phyloP scores from a whole-genome alignment of 2,888 invertebrate species.

The Lithophane ornitopus region DNA sequence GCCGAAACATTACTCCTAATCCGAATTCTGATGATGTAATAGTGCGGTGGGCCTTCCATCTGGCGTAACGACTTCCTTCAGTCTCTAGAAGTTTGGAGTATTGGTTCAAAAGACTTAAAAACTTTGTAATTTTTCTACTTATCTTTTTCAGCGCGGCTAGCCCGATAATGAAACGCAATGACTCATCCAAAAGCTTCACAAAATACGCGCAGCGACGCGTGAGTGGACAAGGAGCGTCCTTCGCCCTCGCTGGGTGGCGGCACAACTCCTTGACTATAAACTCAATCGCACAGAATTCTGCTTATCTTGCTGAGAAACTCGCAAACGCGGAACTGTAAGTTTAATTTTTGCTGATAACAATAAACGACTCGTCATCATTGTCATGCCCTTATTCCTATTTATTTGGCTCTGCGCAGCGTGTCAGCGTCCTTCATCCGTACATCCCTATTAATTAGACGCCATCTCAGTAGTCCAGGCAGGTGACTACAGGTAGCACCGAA shows the following conservation, averaged over 20 bases:
- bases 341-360: constrained; percentile 12
- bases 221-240: constrained; percentile 65
- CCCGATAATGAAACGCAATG: constrained; percentile 88
- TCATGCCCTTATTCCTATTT: not conserved
- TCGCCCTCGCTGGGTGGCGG: constrained; percentile 76
- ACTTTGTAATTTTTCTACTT: not conserved
- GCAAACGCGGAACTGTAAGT: constrained; percentile 76
- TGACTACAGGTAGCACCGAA: no score
- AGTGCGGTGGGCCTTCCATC: not conserved
- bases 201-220: constrained; percentile 68
- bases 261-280: constrained; percentile 84
- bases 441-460: not conserved
- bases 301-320: constrained; percentile 77
- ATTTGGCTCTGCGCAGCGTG: not conserved
- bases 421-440: not conserved
- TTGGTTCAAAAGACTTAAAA: not conserved
- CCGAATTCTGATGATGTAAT: not conserved
- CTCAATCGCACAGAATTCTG: constrained; percentile 79
- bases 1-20: not conserved
- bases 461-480: not conserved
- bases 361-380: not conserved
- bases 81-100: not conserved
- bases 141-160: constrained; percentile 79
- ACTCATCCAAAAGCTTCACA: constrained; percentile 80
- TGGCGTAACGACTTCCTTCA: not conserved